phyloP scores from a whole-genome alignment of 2,113 vertebrate species.

The Platycercus adscitus region DNA sequence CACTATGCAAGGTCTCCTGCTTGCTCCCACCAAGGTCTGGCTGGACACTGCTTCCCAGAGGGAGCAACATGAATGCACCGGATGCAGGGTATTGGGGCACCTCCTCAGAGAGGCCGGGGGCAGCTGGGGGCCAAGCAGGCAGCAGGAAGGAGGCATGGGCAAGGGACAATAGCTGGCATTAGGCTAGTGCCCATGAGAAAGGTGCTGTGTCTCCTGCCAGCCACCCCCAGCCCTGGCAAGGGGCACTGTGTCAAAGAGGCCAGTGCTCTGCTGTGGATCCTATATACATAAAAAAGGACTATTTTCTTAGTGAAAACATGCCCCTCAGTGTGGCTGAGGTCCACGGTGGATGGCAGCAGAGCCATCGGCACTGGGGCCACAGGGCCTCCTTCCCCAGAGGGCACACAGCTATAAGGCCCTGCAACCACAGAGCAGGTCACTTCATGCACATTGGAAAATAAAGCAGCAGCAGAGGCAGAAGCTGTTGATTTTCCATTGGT shows the following conservation, averaged over 20 bases:
- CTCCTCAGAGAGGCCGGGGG: background rate
- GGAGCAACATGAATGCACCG: fast-evolving
- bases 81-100: fast-evolving
- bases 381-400: background rate
- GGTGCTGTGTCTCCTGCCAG: background rate
- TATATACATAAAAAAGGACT: background rate
- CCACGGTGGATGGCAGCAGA: background rate
- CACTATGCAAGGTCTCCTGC: background rate
- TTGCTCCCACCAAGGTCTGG: fast-evolving
- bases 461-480: background rate
- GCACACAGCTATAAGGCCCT: background rate
- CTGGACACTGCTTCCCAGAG: background rate
- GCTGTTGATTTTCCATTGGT: background rate
- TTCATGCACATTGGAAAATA: fast-evolving
- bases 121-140: background rate
- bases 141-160: background rate
- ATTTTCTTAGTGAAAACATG: background rate
- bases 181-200: background rate
- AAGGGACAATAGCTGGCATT: fast-evolving
- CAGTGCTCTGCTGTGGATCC: background rate
- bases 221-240: background rate
- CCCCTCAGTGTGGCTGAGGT: background rate
- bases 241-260: background rate
- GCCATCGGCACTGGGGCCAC: fast-evolving
- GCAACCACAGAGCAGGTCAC: background rate